Conservation (phyloP, 2,797 vertebrate species). For the Semotilus atromaculatus region DNA sequence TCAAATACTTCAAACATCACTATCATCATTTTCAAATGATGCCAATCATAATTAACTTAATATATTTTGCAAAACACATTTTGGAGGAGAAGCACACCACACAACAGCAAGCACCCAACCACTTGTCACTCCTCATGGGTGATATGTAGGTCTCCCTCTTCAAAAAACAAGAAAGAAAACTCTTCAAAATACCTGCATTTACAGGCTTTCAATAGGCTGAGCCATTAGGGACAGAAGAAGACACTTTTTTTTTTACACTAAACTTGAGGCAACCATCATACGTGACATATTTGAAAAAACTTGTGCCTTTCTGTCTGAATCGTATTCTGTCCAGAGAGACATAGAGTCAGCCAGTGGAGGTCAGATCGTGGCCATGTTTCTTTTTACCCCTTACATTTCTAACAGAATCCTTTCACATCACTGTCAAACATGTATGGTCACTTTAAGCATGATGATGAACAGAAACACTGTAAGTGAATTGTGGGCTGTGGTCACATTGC, state of each 20-base stretch:
- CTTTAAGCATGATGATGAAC: neutral
- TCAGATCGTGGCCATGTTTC: neutral
- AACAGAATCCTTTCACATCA: neutral
- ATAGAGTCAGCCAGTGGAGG: slow-evolving; percentile 6
- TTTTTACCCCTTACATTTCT: neutral
- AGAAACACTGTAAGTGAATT: neutral
- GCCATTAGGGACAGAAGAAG: slow-evolving; percentile 53
- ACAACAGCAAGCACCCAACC: neutral
- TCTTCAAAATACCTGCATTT: slow-evolving; percentile 55
- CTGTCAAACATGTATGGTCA: neutral
- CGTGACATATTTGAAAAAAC: slow-evolving; percentile 55
- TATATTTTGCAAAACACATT: neutral
- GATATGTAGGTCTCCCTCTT: slow-evolving; percentile 60
- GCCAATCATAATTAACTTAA: slow-evolving; percentile 7
- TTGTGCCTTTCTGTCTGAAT: slow-evolving; percentile 12
- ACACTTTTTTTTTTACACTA: slow-evolving; percentile 54
- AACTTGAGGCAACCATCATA: slow-evolving; percentile 57
- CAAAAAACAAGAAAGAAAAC: slow-evolving; percentile 36
- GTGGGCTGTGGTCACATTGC: neutral
- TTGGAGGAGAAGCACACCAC: neutral
- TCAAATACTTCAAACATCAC: neutral
- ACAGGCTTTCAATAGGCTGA: slow-evolving; percentile 59
- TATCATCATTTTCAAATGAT: neutral
- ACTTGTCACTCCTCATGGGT: slow-evolving; percentile 20
- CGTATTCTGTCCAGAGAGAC: slow-evolving; percentile 23